Base-by-base conservation (phyloP, 2,113 vertebrate species). In the Eubucco bourcierii region DNA sequence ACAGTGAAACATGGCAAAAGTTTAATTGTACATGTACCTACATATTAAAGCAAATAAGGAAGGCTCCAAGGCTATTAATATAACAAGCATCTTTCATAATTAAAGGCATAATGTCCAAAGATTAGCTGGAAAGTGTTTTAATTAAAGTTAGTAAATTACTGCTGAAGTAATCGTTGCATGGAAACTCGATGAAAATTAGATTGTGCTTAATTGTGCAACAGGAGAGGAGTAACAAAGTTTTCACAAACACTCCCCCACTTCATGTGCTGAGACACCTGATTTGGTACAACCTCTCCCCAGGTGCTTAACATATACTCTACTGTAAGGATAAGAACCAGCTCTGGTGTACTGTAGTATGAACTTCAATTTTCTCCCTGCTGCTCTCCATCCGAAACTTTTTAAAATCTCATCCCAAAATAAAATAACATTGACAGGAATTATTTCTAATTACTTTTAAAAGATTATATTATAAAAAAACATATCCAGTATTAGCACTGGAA, bases 11-110 rank as follows among this genome's bases (percentile, higher is more conserved):
- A 83, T 55, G 77, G 88, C 94, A 72, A 84, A 95, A 91, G 92
- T 95, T 90, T 97, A 96, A 96, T 95, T 95, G 96, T 91, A 96
- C 92, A 94, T 77, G 93, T 66, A 97, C 89, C 90, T 95, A 95
- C 94, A 89, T 95, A 95, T 97, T 94, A 96, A 89, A 93, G 93
- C 78, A 96, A 97, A 96, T 94, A 96, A 90, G 92, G 80, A 90
- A 83, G 18, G 91, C 90, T 94, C 80, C 50, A 64, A 90, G 86
- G 94, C 92, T 94, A 88, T 91, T 96, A 96, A 93, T 95, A 77
- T 84, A 96, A 90, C 80, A 95, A 78, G 89, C 58, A 27, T 75
- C 70, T 95, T 95, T 86, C 94, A 87, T 95, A 97, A 96, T 96
- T 95, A 94, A 92, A 94, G 66, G 85, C 80, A 95, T 96, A 94